These are phyloP conservation scores for Andrena praecox DNA, from an alignment of 2,888 invertebrate genomes.

Conservation along the genomic window DNA sequence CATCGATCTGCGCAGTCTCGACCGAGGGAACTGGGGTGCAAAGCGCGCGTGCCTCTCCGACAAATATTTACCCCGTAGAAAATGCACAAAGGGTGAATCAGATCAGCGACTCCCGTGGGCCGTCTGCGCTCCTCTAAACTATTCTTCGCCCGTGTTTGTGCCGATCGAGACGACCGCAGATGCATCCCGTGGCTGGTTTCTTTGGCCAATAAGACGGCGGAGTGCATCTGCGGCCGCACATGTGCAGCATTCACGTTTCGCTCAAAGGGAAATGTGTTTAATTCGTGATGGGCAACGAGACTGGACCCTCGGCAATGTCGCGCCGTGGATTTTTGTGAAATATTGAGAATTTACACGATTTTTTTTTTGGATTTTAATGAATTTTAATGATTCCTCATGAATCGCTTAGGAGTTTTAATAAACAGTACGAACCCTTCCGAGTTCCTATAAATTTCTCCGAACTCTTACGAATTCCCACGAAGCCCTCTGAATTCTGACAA, in stretches of 20 bases:
- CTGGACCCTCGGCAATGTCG: too few relatives aligned
- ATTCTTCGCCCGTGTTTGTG: neutral
- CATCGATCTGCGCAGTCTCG: slow-evolving; percentile 15
- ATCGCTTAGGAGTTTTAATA: neutral
- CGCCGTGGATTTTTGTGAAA: neutral
- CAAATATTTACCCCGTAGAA: slow-evolving; percentile 56
- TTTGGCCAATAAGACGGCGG: neutral
- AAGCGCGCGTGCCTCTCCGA: slow-evolving; percentile 6
- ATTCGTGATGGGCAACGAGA: too few relatives aligned
- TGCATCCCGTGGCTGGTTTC: neutral
- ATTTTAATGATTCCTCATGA: neutral
- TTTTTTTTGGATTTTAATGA: too few relatives aligned
- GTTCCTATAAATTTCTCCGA: neutral
- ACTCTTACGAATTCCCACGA: neutral
- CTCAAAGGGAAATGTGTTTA: neutral
- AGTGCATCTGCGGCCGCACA: neutral
- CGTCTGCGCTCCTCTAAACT: neutral
- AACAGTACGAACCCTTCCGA: neutral
- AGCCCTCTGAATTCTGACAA: neutral
- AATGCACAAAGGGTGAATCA: slow-evolving; percentile 56
- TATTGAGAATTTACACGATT: neutral
- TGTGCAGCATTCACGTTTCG: neutral
- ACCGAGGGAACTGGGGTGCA: slow-evolving; percentile 6
- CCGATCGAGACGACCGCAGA: neutral
- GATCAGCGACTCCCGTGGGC: slow-evolving; percentile 22